Base-by-base conservation (phyloP, 1,140 invertebrate species). In the Diabrotica virgifera region DNA sequence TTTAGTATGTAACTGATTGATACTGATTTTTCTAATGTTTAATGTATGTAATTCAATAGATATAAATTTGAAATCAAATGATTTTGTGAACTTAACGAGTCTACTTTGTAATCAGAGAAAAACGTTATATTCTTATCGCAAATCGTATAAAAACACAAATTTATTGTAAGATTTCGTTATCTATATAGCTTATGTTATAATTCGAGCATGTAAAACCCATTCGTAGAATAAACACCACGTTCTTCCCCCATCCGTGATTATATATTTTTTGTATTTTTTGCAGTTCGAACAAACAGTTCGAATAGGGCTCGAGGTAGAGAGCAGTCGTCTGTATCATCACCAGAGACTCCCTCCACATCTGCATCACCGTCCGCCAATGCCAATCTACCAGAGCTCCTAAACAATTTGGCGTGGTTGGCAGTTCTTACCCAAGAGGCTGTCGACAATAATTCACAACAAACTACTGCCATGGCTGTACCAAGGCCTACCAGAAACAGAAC, bases 401-500 rank as follows among this genome's bases (percentile, higher is more conserved):
- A 62, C 35, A 66, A 67, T 58, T 50, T 71, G 13, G 59, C 67
- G 4, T 56, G 46, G 65, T 38, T 71, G 13, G 54, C 66, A 11
- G 65, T 54, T 7, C 63, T 66, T 13, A 40, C 52, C 36, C 64
- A 59, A 53, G 62, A 40, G 7, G n/a, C 57, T 36, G 51, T 55
- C 5, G 13, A 10, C 14, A 13, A 58, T 62, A 6, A 56, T 9
- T 12, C 11, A 12, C 54, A 54, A n/a, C 35, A 59, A 11, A 37
- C 62, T 7, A 61, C 61, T 64, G 64, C 62, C 51, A 64, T 53
- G 13, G 51, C 62, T 10, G n/a, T 62, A 14, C 13, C 11, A 11
- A 58, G 68, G 67, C 64, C 68, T 59, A 56, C 52, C 24, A 14
- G 66, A 40, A 59, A 62, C 52, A 66, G 74, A 55, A 64, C 68